phyloP scores from a whole-genome alignment of 2,113 vertebrate species.

The Odocoileus hemionus region DNA sequence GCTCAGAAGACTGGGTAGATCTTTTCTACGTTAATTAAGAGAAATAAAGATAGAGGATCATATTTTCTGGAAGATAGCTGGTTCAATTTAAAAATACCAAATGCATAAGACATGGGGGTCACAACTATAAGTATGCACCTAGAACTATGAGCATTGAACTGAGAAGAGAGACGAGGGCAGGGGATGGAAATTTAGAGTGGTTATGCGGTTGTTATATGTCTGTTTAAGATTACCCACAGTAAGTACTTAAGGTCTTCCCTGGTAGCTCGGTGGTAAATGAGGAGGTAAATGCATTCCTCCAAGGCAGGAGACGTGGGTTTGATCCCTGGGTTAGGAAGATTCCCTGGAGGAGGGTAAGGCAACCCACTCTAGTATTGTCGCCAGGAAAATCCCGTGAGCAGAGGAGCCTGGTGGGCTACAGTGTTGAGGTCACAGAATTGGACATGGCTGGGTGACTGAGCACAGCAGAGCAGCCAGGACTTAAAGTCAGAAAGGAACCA shows the following conservation, averaged over 20 bases:
- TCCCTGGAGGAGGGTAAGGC: neutral
- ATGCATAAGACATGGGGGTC: neutral
- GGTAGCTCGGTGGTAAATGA: neutral
- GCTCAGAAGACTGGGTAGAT: neutral
- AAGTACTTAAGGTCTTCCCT: neutral
- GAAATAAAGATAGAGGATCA: neutral
- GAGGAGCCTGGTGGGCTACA: neutral
- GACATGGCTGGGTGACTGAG: neutral
- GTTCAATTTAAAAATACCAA: neutral
- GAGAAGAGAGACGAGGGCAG: neutral
- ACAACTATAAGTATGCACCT: accelerated
- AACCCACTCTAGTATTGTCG: accelerated
- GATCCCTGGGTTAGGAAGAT: neutral
- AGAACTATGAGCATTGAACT: neutral
- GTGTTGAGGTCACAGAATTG: neutral
- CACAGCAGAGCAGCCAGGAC: neutral
- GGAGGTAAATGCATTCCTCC: neutral
- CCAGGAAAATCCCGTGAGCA: neutral
- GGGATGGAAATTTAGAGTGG: neutral
- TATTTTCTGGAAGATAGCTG: neutral
- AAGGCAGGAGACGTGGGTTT: neutral
- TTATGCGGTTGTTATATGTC: accelerated
- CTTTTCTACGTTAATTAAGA: neutral
- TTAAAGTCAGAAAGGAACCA: neutral
- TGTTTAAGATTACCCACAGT: neutral